These are phyloP conservation scores for Mohoua ochrocephala DNA, from an alignment of 2,113 vertebrate genomes.

Conservation along the genomic window DNA sequence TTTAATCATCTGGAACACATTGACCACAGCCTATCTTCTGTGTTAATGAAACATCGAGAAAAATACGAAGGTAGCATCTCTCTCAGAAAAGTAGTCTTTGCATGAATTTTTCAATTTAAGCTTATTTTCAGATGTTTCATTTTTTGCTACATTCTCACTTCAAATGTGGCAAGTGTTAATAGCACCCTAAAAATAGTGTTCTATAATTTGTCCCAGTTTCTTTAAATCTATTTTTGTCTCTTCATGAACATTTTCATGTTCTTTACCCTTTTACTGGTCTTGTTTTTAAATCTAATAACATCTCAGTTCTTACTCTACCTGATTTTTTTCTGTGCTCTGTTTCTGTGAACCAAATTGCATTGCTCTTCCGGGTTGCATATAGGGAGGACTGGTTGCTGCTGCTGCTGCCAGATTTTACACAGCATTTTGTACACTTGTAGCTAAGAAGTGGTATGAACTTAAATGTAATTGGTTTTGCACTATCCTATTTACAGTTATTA, in stretches of 20 bases:
- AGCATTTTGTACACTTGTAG: not conserved
- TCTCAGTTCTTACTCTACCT: not conserved
- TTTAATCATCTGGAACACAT: not conserved
- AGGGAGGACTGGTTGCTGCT: not conserved
- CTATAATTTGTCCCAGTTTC: not conserved
- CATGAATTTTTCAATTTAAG: not conserved
- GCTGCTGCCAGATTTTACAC: not conserved
- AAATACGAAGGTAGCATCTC: not conserved
- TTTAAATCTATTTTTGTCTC: not conserved
- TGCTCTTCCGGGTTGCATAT: not conserved
- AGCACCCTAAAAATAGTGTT: conserved; percentile 20
- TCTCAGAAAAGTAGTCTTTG: not conserved
- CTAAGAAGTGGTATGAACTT: not conserved
- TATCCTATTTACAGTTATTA: not conserved
- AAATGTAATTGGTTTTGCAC: not conserved
- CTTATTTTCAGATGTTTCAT: not conserved
- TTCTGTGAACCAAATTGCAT: not conserved
- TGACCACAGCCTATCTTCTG: not conserved
- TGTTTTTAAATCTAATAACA: not conserved
- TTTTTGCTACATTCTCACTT: conserved; percentile 6
- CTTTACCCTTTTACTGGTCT: not conserved
- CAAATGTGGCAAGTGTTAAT: not conserved
- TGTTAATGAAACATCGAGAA: not conserved
- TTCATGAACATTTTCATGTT: not conserved
- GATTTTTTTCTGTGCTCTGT: not conserved